These are phyloP conservation scores for Enteromius anoplus DNA, from an alignment of 2,797 vertebrate genomes.

Conservation along the genomic window DNA sequence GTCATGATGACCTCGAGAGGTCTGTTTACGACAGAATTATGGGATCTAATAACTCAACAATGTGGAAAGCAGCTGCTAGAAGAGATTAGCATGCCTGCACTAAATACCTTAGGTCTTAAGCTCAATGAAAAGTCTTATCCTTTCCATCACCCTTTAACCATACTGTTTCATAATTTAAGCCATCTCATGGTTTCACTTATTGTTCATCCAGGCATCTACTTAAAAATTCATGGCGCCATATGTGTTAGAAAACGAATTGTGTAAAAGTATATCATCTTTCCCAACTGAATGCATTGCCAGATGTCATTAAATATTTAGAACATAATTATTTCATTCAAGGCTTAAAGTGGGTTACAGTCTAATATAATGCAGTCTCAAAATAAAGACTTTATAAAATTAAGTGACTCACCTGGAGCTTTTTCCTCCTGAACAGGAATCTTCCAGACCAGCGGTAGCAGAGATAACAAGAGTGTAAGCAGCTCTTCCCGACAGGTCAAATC, in stretches of 20 bases:
- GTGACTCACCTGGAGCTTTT: slow-evolving; percentile 85
- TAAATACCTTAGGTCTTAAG: slow-evolving; percentile 70
- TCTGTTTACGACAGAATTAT: slow-evolving; percentile 46
- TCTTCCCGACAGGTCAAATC: slow-evolving; percentile 96
- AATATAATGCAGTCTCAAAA: not conserved
- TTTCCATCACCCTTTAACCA: not conserved
- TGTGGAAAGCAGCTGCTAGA: slow-evolving; percentile 73
- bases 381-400: not conserved
- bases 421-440: slow-evolving; percentile 95
- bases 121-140: slow-evolving; percentile 62
- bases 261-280: slow-evolving; percentile 4
- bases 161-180: slow-evolving; percentile 28
- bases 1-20: slow-evolving; percentile 17
- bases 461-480: slow-evolving; percentile 92
- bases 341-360: slow-evolving; percentile 3
- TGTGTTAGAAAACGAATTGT: not conserved
- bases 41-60: slow-evolving; percentile 76
- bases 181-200: slow-evolving; percentile 35
- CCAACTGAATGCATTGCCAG: slow-evolving; percentile 23
- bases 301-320: slow-evolving; percentile 35
- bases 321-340: slow-evolving; percentile 21
- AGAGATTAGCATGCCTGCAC: slow-evolving; percentile 70
- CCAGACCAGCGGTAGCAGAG: slow-evolving; percentile 95
- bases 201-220: slow-evolving; percentile 17
- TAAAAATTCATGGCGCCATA: slow-evolving; percentile 33